Base-by-base conservation (phyloP, 1,140 invertebrate genomes). In the Drosophila lowei region DNA sequence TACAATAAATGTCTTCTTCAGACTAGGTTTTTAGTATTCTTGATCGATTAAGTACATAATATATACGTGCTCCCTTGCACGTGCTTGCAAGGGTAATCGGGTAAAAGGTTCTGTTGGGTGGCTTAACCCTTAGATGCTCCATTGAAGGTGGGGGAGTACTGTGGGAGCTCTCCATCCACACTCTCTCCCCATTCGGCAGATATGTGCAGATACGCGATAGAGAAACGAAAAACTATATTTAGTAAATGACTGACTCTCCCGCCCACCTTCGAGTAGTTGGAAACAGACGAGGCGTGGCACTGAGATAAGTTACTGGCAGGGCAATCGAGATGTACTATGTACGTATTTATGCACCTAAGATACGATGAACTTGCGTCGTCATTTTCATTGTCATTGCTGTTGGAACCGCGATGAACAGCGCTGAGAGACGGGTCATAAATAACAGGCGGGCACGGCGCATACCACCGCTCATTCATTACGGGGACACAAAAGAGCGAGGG, bases 151-250 rank as follows among this genome's bases (percentile, higher is more conserved):
- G 3, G 11, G 3, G 9, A 34, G 8, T 34, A 3, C 30, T 3
- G 8, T 18, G 18, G 18, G 34, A 4, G 8, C 9, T 34, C 3
- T 34, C 3, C 30, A 3, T 9, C 8, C 30, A 34, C 1, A 13
- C 3, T 34, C 9, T 3, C 34, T 54, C 11, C 6, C 16, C 6
- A 21, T 18, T 38, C 30, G 23, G 8, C n/a, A 23, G 73, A 72
- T 76, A 72, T 25, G 23, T 25, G 23, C 23, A 25, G 23, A 25
- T 25, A 25, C 4, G 23, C 5, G 23, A 25, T 5, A 23, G 65
- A 41, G 54, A 59, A 53, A 56, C 56, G 44, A 86, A 80, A 84
- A 77, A 79, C 70, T 77, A 77, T 65, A 79, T 73, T 77, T 80
- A 70, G 84, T 80, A 64, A 86, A 62, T 77, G 79, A 74, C 68